Base-by-base conservation (phyloP, 2,113 vertebrate genomes). In the Rutilus rutilus region DNA sequence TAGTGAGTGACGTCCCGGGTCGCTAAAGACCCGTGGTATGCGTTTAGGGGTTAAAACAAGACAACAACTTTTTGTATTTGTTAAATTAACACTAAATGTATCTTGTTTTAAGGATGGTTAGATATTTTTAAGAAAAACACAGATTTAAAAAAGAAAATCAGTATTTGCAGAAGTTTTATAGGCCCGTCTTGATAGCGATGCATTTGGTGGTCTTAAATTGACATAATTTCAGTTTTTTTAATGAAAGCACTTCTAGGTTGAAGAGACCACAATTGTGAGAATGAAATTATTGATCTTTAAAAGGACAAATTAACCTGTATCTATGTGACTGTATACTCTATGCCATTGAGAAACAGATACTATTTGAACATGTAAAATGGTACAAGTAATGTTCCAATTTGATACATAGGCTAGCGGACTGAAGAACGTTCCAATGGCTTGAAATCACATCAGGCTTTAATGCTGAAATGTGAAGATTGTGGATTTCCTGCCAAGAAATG, bases 181-280 rank as follows among this genome's bases (percentile, higher is more conserved):
- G 57, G 57, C 33, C 17, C 0, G 21, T 78, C 6, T 21, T 30
- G 2, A 77, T 23, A 78, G 21, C 23, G 21, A 39, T 42, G 17
- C 2, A 39, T 45, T 30, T 54, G 52, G 17, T 54, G 4, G 59
- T 30, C 11, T 23, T 64, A 12, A 21, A 60, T 25, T 10, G 2
- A 47, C 60, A 21, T 42, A 11, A 57, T 87, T 84, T 54, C 50
- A 25, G 25, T 54, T 30, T 21, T 59, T 47, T 25, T 45, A 33
- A 54, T 39, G 14, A 50, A 71, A 86, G 87, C 81, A 89, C 85
- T 85, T 89, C 65, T 59, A 64, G 57, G 78, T 84, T 67, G 14
- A 60, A 67, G 85, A 69, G 87, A 89, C 85, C 85, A 89, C 60
- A 69, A 42, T 7, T n/a, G 19, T 30, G 9, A 30, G 15, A 50